Conservation (phyloP, 2,113 vertebrate species). For the Silurus meridionalis region DNA sequence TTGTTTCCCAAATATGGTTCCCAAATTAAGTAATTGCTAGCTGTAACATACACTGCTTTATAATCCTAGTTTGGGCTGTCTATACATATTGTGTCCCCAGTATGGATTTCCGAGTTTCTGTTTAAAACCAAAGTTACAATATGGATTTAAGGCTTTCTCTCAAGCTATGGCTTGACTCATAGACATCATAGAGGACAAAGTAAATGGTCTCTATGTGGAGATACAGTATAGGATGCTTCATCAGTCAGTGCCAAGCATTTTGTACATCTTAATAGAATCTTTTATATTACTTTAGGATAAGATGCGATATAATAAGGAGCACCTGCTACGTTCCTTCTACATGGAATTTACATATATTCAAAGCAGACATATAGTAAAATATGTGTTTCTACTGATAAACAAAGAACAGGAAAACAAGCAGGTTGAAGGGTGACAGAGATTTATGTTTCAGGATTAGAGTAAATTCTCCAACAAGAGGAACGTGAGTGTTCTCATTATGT, state of each 20-base stretch:
- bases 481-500: not conserved
- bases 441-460: not conserved
- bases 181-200: not conserved
- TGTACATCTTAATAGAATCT: not conserved
- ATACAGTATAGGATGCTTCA: not conserved
- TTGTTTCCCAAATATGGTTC: not conserved
- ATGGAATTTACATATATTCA: not conserved
- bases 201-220: not conserved
- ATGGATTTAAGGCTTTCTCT: not conserved
- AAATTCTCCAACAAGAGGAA: not conserved
- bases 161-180: not conserved
- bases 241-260: not conserved
- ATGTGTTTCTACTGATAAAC: not conserved
- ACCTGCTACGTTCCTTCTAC: not conserved
- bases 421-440: not conserved
- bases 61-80: not conserved
- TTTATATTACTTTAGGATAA: not conserved
- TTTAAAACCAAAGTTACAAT: not conserved
- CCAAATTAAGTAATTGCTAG: not conserved
- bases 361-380: not conserved
- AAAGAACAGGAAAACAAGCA: not conserved
- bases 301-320: not conserved
- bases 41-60: not conserved
- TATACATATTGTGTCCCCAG: not conserved
- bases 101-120: not conserved